phyloP scores from a whole-genome alignment of 2,888 invertebrate genomes.

The Anaspis maculata region DNA sequence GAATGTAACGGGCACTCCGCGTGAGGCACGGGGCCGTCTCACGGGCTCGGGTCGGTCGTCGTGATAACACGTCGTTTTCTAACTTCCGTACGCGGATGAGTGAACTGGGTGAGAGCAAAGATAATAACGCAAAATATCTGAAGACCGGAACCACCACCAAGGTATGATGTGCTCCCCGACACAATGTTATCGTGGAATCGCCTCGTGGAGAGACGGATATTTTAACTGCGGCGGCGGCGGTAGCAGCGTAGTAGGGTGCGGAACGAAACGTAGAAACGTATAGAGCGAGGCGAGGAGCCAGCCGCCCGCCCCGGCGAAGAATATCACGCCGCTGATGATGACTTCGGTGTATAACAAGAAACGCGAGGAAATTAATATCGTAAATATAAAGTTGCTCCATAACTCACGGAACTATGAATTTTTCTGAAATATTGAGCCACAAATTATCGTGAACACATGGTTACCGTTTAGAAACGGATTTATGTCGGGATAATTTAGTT shows the following conservation, averaged over 20 bases:
- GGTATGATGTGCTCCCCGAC: no score
- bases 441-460: conserved; percentile 42
- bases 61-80: no score
- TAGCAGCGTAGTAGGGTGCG: no score
- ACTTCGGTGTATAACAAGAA: conserved; percentile 26
- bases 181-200: background rate
- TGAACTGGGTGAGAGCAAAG: no score
- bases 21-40: no score
- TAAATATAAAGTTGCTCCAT: conserved; percentile 43
- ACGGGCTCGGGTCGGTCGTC: no score
- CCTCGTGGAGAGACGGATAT: background rate
- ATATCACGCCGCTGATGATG: conserved; percentile 15
- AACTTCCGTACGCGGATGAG: no score
- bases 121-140: no score
- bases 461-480: conserved; percentile 31
- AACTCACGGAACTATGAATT: conserved; percentile 40
- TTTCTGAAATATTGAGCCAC: conserved; percentile 42
- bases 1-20: no score
- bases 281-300: no score
- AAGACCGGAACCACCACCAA: no score
- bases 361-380: conserved; percentile 41
- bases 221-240: background rate
- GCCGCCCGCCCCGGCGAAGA: conserved; percentile 3
- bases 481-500: conserved; percentile 38
- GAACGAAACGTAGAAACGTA: no score